Evolutionary conservation across 1,140 invertebrate genomes (phyloP), one percentile per base, ranked within the genome.

Genomic region (Conus betulinus): DNA sequence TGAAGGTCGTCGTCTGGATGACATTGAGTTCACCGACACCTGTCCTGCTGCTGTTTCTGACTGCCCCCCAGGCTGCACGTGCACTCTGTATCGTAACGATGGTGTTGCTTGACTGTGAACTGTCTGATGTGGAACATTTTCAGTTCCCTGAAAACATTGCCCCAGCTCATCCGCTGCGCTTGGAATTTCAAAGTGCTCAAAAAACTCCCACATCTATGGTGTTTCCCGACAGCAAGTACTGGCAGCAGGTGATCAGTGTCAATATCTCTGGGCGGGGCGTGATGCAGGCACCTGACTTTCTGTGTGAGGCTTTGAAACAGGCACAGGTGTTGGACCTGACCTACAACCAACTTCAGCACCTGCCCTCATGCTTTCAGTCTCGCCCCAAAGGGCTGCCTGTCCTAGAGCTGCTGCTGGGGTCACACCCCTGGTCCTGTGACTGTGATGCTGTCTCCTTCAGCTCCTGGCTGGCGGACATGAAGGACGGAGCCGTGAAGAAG

Each of bases 401-500:
- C 23, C 81, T 88, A 60, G 63, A 67, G 4, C 7, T 88, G 53
- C 52, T 27, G 25, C 39, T 88, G n/a, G 82, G 67, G 39, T 52
- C 55, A 67, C 23, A 88, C 81, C 87, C 87, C 1, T 88, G 87
- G 87, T 63, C 57, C 8, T 88, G 87, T 74, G 81, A 83, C 82
- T 88, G 87, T 76, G 71, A 83, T 5, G 63, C 57, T 20, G 79
- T 84, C 7, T 74, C 27, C 27, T 39, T 88, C 82, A 55, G 63
- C 23, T 52, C n/a, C 57, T 88, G 87, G 87, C 23, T 88, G 79
- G 60, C 60, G 52, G 55, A 57, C 27, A 67, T 74, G 84, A 53
- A 11, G 7, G 51, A 51, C 17, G 39, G 60, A 53, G 20, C 39
- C 17, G 39, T 25, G n/a, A 51, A 84, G n/a, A 17, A 74, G 39